Evolutionary conservation across 2,797 vertebrate genomes (phyloP), one percentile per base, ranked within the genome.

Genomic region (Chaenodraco wilsoni): DNA sequence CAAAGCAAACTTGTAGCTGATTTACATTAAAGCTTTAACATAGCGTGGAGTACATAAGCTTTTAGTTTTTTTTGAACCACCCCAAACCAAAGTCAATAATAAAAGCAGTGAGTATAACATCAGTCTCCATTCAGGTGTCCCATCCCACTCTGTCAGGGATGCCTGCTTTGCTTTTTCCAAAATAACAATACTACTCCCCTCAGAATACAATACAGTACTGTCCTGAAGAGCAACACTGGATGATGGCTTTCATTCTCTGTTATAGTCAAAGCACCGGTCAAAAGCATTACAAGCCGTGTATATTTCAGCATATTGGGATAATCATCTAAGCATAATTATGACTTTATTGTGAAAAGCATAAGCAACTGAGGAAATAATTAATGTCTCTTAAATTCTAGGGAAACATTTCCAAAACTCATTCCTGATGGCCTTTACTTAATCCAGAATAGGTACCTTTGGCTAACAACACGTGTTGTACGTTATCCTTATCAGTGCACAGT

Each of bases 81-180:
- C 46, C 61, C 17, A 75, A 79, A 78, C 16, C 17, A 55, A 64
- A 71, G 50, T 80, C 61, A 84, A 79, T 89, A 81, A 85, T 89
- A 81, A 85, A 89, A 91, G 68, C 79, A 72, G 64, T 12, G 45
- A 59, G 69, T 46, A 33, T 37, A 59, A 69, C 57, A 83, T 54
- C 19, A 61, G 71, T 72, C 15, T 85, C 54, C 41, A 48, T 62
- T 65, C 10, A 49, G 55, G 58, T 50, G 59, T 78, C 48, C 67
- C 61, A 68, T 60, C 52, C 64, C 64, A 51, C 78, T 55, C n/a
- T 4, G 45, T 43, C 51, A 69, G n/a, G 9, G 5, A 59, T 14
- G 40, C 71, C 73, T 50, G 54, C 27, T 54, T 81, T 51, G 31
- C 43, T 45, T 61, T 55, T 12, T 79, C 40, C 72, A 81, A 85